phyloP scores from a whole-genome alignment of 1,140 invertebrate genomes.

The Megathymus violae region DNA sequence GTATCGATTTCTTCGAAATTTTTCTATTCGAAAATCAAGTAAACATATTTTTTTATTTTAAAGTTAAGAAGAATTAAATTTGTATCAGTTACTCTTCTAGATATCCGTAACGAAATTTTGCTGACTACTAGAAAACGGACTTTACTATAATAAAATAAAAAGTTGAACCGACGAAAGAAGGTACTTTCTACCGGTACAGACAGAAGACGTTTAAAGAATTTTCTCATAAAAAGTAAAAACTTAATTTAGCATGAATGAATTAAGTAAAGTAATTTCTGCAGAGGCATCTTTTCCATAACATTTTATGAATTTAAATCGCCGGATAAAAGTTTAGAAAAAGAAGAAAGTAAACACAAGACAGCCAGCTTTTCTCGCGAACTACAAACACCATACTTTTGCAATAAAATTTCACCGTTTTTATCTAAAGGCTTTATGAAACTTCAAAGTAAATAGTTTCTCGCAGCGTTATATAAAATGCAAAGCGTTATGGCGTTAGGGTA shows the following conservation, averaged over 20 bases:
- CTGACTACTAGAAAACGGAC: slow-evolving; percentile 1
- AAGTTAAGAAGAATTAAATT: slow-evolving; percentile 1
- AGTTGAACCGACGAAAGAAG: background rate
- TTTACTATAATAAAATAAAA: slow-evolving; percentile 7
- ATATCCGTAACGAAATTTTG: background rate
- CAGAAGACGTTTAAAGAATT: slow-evolving; percentile 11
- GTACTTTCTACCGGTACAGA: slow-evolving; percentile 10
- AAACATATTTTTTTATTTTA: background rate
- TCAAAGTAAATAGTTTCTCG: slow-evolving; percentile 53
- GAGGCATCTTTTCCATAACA: slow-evolving; percentile 21
- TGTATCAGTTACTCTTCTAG: background rate
- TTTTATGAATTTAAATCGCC: slow-evolving; percentile 23
- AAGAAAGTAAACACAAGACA: slow-evolving; percentile 28
- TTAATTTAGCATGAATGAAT: slow-evolving; percentile 21
- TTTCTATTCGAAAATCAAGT: no score
- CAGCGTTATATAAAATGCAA: slow-evolving; percentile 54
- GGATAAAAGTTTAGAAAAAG: slow-evolving; percentile 24
- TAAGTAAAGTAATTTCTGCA: slow-evolving; percentile 21
- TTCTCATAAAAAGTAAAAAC: slow-evolving; percentile 18
- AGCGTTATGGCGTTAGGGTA: slow-evolving; percentile 54
- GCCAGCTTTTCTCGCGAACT: slow-evolving; percentile 29
- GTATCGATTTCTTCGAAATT: no score
- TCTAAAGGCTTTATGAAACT: slow-evolving; percentile 44
- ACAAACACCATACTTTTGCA: slow-evolving; percentile 34
- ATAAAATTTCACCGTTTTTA: slow-evolving; percentile 43